Evolutionary conservation across 2,113 vertebrate genomes (phyloP), one percentile per base, ranked within the genome.

Genomic region (Pimephales promelas): DNA sequence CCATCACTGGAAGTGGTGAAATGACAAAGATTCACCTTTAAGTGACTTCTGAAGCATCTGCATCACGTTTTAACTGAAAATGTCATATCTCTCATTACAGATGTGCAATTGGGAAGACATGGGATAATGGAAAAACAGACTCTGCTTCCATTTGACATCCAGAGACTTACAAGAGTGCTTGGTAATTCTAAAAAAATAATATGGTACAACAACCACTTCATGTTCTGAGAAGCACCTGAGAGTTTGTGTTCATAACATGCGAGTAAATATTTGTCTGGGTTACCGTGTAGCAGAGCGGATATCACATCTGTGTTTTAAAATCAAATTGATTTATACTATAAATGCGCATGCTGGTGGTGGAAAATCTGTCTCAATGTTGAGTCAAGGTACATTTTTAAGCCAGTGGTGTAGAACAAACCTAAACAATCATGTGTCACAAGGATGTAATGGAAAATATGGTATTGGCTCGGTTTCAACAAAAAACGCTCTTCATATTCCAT

Each of bases 41-140:
- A 31, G 16, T 24, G 10, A 45, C 68, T 71, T 24, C 34, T 45
- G n/a, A 45, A 26, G 22, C 10, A 26, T 45, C 2, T 16, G n/a
- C n/a, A 72, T 59, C 18, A 7, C 0, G 79, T 71, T 86, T 87
- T 78, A 61, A 45, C 5, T 82, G 90, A 88, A 91, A 88, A 87
- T 54, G 76, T 47, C n/a, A 34, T 34, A 9, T 56, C 28, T 56
- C 28, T 43, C 20, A 10, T 40, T 59, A 62, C 73, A 82, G 66
- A 86, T 49, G 16, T 24, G 40, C 49, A 68, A 62, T 10, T 74
- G 47, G 79, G 24, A 74, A 68, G 24, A 74, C 11, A 54, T 20
- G 18, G 52, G 8, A 36, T 2, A 57, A 59, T 87, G 66, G 79
- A 77, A 81, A 47, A 64, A 47, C 56, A 83, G 54, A 59, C 28